Evolutionary conservation across 2,888 invertebrate genomes (phyloP).

Genomic region (Trissonchulus sp.): DNA sequence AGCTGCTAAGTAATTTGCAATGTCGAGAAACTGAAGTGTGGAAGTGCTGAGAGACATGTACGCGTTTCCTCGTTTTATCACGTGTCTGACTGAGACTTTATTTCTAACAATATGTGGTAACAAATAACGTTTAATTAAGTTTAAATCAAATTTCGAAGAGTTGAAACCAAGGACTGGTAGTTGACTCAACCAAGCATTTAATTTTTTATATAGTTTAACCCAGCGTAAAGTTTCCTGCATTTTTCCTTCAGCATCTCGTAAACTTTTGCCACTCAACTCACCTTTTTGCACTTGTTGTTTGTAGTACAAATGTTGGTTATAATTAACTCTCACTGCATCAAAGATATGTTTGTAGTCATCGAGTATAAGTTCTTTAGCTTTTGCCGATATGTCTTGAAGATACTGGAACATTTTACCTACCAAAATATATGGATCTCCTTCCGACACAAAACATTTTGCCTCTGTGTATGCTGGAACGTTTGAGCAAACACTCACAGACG

Average conservation of each 20-base stretch:
- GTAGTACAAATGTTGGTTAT: too few species aligned
- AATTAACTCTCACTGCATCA: too few species aligned
- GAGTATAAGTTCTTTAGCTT: neutral
- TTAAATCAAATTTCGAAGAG: conserved; percentile 20
- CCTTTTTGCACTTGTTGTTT: too few species aligned
- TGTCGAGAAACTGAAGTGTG: neutral
- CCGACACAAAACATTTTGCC: neutral
- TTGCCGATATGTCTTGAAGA: neutral
- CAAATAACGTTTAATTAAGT: conserved; percentile 17
- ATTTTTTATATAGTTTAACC: neutral
- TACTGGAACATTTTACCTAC: neutral
- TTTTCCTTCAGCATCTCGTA: too few species aligned
- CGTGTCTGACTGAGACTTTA: neutral
- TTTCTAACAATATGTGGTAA: neutral
- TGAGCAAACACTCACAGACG: neutral
- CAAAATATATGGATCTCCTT: neutral
- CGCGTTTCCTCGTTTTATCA: neutral
- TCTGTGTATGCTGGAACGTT: conserved; percentile 8
- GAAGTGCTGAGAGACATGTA: neutral
- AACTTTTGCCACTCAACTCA: too few species aligned
- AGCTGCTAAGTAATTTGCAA: conserved; percentile 7
- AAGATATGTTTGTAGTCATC: neutral
- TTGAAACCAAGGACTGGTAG: conserved; percentile 20
- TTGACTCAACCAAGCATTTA: neutral
- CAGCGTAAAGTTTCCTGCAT: too few species aligned